Evolutionary conservation across 1,140 invertebrate species (phyloP), one percentile per base, ranked within the genome.

Genomic region (Apis laboriosa): DNA sequence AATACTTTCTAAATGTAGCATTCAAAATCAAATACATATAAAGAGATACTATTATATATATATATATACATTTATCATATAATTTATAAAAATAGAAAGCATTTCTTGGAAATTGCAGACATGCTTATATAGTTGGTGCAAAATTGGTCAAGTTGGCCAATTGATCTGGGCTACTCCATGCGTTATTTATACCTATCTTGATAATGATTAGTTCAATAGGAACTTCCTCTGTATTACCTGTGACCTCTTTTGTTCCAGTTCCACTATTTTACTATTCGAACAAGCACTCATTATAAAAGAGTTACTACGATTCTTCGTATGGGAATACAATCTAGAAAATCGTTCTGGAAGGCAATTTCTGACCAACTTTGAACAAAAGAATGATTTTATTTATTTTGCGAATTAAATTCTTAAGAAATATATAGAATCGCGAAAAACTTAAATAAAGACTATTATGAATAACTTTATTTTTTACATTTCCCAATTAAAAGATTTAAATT

Each of bases 181-280:
- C 79, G 76, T 89, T 89, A 89, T 89, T 88, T 88, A 80, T 86
- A 86, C 77, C 87, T 82, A 88, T 88, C 84, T 85, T 88, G 78
- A 43, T 88, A 88, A 88, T 89, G 87, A 89, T 89, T 87, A 89
- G 88, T 89, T 89, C 82, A 89, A 89, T 89, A 84, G 84, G 87
- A 43, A 89, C 88, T 89, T 89, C 88, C 88, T 89, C 84, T 49
- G 64, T 86, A 89, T 84, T 88, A 88, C 84, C 87, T 87, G 86
- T 67, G 88, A 88, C 88, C 88, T 89, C 84, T 89, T 89, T 89
- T 87, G 84, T 89, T 84, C 77, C 81, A 83, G 78, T 86, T 88
- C 86, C 81, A 72, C 51, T 66, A 56, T 84, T 86, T 80, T 73
- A 64, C 84, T 53, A 84, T 86, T 64, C 60, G 80, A 79, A 88